Evolutionary conservation across 1,140 invertebrate species (phyloP).

Genomic region (Thalassaphorura encarpata): DNA sequence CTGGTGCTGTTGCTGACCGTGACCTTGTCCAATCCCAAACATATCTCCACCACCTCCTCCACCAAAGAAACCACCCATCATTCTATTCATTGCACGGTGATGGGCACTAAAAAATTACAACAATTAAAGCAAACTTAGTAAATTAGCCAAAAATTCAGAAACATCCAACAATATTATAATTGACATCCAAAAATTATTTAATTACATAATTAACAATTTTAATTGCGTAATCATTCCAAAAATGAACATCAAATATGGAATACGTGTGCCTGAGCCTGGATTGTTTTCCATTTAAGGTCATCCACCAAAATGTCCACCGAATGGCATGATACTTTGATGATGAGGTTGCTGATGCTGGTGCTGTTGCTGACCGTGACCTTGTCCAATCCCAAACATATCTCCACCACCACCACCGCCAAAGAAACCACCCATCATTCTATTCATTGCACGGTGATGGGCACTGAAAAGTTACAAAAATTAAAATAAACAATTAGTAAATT

Average conservation of each 20-base stretch:
- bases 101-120: conserved; percentile 18
- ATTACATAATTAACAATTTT: not conserved
- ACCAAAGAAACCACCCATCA: conserved; percentile 28
- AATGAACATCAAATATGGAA: not conserved
- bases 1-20: not conserved
- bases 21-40: not conserved
- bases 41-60: conserved; percentile 40
- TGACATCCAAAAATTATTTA: not conserved
- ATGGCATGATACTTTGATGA: conserved; percentile 39
- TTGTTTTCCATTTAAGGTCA: not conserved
- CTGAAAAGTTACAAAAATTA: conserved; percentile 9
- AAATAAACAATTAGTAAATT: not conserved
- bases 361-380: not conserved
- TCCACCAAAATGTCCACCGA: conserved; percentile 39
- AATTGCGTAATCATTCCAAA: not conserved
- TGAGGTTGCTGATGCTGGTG: not conserved
- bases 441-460: conserved; percentile 25
- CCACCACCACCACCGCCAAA: conserved; percentile 14
- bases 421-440: conserved; percentile 24
- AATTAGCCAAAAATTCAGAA: too few relatives aligned
- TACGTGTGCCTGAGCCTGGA: not conserved
- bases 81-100: conserved; percentile 24
- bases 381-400: not conserved
- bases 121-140: not conserved
- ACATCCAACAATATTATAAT: not conserved